Conservation (phyloP, 2,797 vertebrate genomes). For the Lutjanus campechanus region DNA sequence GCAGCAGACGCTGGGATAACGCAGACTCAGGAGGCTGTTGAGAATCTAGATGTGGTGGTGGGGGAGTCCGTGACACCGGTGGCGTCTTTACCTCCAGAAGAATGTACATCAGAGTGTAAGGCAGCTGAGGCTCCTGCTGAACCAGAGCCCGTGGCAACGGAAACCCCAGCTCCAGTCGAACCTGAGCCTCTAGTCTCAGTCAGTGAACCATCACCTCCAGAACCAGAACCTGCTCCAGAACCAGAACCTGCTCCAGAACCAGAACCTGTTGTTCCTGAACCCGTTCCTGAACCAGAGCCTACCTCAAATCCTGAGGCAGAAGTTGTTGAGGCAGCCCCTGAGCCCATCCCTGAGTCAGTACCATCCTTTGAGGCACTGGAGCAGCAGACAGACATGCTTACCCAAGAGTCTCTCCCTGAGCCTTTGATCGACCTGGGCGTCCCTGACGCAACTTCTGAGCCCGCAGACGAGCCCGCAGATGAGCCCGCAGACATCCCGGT, state of each 20-base stretch:
- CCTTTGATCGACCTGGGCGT: constrained; percentile 46
- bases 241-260: constrained; percentile 38
- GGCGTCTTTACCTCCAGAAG: constrained; percentile 28
- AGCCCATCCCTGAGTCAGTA: constrained; percentile 30
- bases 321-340: constrained; percentile 18
- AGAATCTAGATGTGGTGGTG: constrained; percentile 50
- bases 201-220: constrained; percentile 17
- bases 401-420: constrained; percentile 64
- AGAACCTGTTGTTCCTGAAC: constrained; percentile 3
- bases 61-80: constrained; percentile 35
- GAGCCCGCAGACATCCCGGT: constrained; percentile 31
- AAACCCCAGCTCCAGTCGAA: constrained; percentile 37
- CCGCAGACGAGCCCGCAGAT: constrained; percentile 38
- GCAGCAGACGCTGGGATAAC: constrained; percentile 28
- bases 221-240: constrained; percentile 37
- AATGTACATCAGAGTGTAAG: constrained; percentile 40
- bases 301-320: constrained; percentile 15
- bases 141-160: constrained; percentile 33
- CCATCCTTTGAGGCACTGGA: constrained; percentile 30
- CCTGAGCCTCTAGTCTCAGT: constrained; percentile 37
- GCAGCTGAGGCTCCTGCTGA: constrained; percentile 24
- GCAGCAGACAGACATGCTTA: constrained; percentile 50
- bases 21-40: constrained; percentile 36
- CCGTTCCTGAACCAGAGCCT: not conserved
- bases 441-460: constrained; percentile 25